phyloP scores from a whole-genome alignment of 1,140 invertebrate species.

The Helicoverpa armigera region DNA sequence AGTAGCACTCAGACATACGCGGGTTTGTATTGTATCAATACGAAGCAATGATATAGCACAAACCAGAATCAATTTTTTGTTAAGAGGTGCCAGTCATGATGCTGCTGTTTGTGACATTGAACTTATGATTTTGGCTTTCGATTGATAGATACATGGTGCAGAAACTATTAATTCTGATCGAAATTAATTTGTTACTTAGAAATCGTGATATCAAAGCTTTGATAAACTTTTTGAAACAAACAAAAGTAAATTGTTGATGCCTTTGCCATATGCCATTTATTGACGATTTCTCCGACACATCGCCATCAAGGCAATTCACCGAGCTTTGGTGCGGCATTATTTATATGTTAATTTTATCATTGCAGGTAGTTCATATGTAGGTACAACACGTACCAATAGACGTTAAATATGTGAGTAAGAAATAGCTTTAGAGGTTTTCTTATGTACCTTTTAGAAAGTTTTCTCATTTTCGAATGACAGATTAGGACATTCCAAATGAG shows the following conservation, averaged over 20 bases:
- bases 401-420: slow-evolving; percentile 18
- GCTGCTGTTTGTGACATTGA: slow-evolving; percentile 60
- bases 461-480: slow-evolving; percentile 11
- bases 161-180: slow-evolving; percentile 4
- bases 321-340: neutral
- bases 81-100: slow-evolving; percentile 59
- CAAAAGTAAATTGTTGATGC: too few relatives aligned
- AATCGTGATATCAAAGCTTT: slow-evolving; percentile 26
- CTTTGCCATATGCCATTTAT: neutral
- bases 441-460: slow-evolving; percentile 28
- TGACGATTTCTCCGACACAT: slow-evolving; percentile 16
- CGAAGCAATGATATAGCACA: slow-evolving; percentile 63
- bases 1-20: slow-evolving; percentile 56
- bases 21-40: slow-evolving; percentile 57
- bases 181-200: slow-evolving; percentile 31
- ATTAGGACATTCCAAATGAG: slow-evolving; percentile 46
- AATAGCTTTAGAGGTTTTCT: neutral
- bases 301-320: neutral
- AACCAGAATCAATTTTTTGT: slow-evolving; percentile 54
- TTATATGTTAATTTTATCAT: slow-evolving; percentile 25
- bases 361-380: slow-evolving; percentile 19
- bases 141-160: slow-evolving; percentile 26
- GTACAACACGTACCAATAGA: slow-evolving; percentile 19
- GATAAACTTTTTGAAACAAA: neutral
- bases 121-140: slow-evolving; percentile 53